Base-by-base conservation (phyloP, 2,113 vertebrate genomes). In the Coryphaenoides rupestris region DNA sequence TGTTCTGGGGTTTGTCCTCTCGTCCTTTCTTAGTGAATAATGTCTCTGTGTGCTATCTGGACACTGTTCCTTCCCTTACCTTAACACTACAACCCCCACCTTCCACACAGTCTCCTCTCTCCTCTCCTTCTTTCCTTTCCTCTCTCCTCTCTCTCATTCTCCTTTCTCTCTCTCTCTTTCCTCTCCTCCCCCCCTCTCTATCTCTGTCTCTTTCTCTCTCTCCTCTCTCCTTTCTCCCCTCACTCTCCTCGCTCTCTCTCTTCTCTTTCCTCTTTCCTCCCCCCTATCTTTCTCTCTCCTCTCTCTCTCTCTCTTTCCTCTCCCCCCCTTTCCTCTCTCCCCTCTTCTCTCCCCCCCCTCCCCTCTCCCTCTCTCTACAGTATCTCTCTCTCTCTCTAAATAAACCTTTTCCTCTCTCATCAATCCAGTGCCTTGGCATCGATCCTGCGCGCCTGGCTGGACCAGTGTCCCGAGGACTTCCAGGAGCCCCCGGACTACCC, bases 381-480 rank as follows among this genome's bases (percentile, higher is more conserved):
- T n/a, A n/a, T 58, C 55, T 23, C 19, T 1, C 65, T 26, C 22
- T 14, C 21, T 24, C 47, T 23, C 19, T 62, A 14, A 33, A 9
- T 2, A n/a, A 33, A 33, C 28, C 21, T 49, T 24, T 46, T 40
- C 22, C 77, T 16, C 66, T 0, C 77, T 69, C 64, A 5, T 64
- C 74, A n/a, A n/a, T 47, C 9, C 73, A 98, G 96, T 59, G 93
- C 92, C 1, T 87, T 95, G 58, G 92, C 94, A 13, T 98, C 94
- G 0, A 94, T 96, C 80, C 77, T 98, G 76, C 86, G 92, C 63
- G 92, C 93, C 68, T 98, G 96, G 96, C 84, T 98, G 1, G 94
- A 98, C 75, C 95, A 98, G 62, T 98, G 94, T 72, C 87, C 95
- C 0, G 95, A 98, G 66, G 96, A 98, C 80, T 98, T 98, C 90